A percentile compares a stretch with the other conserved stretches of the same genome.
Conservation (phyloP, 2,888 invertebrate species). For the Octodonta nipae region DNA sequence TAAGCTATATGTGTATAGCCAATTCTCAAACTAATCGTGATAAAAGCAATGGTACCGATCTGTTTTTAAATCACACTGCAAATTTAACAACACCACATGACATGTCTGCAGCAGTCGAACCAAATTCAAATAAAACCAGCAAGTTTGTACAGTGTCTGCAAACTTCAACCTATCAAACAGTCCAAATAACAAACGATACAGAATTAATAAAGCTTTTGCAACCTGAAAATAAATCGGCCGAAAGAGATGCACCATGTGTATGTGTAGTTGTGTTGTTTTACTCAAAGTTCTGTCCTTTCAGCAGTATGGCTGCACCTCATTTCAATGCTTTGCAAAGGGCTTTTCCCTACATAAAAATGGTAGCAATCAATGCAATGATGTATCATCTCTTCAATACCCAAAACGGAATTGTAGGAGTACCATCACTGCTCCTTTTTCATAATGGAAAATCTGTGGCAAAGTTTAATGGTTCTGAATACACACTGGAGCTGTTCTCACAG, state of each 20-base stretch:
- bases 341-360: slow-evolving; percentile 74
- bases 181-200: slow-evolving; percentile 62
- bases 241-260: slow-evolving; percentile 46
- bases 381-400: slow-evolving; percentile 77
- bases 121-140: too few species aligned
- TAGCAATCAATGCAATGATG: slow-evolving; percentile 78
- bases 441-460: slow-evolving; percentile 75
- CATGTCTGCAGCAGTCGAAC: too few species aligned
- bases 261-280: slow-evolving; percentile 80
- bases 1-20: too few species aligned
- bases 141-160: too few species aligned
- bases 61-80: too few species aligned
- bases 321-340: slow-evolving; percentile 80
- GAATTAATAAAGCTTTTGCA: slow-evolving; percentile 52
- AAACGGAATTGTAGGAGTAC: slow-evolving; percentile 82
- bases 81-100: too few species aligned
- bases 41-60: too few species aligned
- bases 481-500: slow-evolving; percentile 61
- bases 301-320: slow-evolving; percentile 77
- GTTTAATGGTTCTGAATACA: slow-evolving; percentile 71
- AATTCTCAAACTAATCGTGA: too few species aligned
- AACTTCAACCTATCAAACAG: too few species aligned
- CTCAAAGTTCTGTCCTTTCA: slow-evolving; percentile 80
- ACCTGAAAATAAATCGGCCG: slow-evolving; percentile 45
- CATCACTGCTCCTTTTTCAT: slow-evolving; percentile 77